Evolutionary conservation across 1,140 invertebrate genomes (phyloP).

Genomic region (Lepidurus couesii): DNA sequence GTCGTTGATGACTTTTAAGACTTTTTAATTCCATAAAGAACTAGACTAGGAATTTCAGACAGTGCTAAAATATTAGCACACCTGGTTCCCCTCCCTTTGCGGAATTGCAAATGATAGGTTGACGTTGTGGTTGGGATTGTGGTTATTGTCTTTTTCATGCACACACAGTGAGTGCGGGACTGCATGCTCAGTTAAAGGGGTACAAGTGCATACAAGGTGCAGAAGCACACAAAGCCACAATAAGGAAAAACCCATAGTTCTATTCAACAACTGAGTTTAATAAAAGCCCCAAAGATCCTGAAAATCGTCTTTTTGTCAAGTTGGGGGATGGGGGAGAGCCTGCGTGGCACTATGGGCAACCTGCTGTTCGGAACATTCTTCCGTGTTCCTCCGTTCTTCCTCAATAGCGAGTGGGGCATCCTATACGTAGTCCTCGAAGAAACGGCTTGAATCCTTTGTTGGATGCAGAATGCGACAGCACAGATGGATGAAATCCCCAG

Average conservation of each 20-base stretch:
- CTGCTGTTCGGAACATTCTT: not conserved
- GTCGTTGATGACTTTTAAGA: not conserved
- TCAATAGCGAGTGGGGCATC: not conserved
- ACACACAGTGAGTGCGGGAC: too few species aligned
- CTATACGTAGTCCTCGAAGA: not conserved
- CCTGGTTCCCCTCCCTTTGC: not conserved
- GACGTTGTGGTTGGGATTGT: not conserved
- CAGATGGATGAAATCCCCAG: slow-evolving; percentile 17
- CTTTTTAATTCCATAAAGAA: not conserved
- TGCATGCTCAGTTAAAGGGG: too few species aligned
- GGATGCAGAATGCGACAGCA: not conserved
- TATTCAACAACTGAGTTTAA: not conserved
- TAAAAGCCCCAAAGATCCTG: not conserved
- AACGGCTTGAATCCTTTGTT: slow-evolving; percentile 6
- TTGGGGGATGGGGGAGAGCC: not conserved
- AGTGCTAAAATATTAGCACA: not conserved
- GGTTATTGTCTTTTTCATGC: not conserved
- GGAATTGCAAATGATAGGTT: slow-evolving; percentile 19
- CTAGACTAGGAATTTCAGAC: not conserved
- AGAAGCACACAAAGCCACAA: not conserved
- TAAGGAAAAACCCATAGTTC: slow-evolving; percentile 20
- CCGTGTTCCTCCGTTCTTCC: not conserved
- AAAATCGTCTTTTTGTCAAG: slow-evolving; percentile 10
- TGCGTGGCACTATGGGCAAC: not conserved
- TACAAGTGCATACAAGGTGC: not conserved